These are phyloP conservation scores for Phymatocera aterrima DNA, from an alignment of 2,888 invertebrate genomes.

Conservation along the genomic window DNA sequence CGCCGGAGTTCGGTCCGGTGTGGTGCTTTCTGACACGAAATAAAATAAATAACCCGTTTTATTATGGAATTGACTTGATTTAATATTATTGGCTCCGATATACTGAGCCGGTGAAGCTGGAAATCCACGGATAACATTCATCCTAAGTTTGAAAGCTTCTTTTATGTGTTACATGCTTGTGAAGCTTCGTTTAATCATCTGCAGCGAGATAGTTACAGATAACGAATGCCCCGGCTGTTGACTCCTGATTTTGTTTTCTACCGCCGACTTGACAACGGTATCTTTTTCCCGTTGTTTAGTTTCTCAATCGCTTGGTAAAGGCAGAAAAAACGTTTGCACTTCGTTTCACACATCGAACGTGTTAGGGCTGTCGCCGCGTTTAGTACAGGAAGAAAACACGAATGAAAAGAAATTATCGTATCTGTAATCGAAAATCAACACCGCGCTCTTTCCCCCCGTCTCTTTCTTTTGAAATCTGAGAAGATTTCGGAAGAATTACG, in stretches of 20 bases:
- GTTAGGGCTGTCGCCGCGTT: slow-evolving; percentile 7
- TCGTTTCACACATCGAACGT: background rate
- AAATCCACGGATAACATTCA: slow-evolving; percentile 9
- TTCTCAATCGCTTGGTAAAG: background rate
- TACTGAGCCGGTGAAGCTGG: background rate
- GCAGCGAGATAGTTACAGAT: too few relatives aligned
- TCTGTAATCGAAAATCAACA: slow-evolving; percentile 45
- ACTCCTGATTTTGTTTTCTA: too few relatives aligned
- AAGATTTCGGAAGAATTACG: slow-evolving; percentile 42
- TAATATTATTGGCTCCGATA: slow-evolving; percentile 43
- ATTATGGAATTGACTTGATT: slow-evolving; percentile 49
- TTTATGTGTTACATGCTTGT: too few relatives aligned
- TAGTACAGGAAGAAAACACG: slow-evolving; percentile 21
- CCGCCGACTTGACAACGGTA: too few relatives aligned
- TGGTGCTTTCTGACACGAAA: slow-evolving; percentile 36
- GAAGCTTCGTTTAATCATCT: too few relatives aligned
- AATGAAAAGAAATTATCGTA: slow-evolving; percentile 38
- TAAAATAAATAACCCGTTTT: slow-evolving; percentile 50
- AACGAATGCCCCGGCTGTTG: too few relatives aligned
- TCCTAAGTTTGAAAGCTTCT: background rate
- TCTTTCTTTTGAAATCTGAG: slow-evolving; percentile 17
- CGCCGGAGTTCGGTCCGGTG: slow-evolving; percentile 21
- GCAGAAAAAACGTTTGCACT: slow-evolving; percentile 3
- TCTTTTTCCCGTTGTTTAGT: background rate
- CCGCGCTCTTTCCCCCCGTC: background rate